Evolutionary conservation across 2,888 invertebrate species (phyloP), one percentile per base, ranked within the genome.

Genomic region (Diachrysia chrysitis): DNA sequence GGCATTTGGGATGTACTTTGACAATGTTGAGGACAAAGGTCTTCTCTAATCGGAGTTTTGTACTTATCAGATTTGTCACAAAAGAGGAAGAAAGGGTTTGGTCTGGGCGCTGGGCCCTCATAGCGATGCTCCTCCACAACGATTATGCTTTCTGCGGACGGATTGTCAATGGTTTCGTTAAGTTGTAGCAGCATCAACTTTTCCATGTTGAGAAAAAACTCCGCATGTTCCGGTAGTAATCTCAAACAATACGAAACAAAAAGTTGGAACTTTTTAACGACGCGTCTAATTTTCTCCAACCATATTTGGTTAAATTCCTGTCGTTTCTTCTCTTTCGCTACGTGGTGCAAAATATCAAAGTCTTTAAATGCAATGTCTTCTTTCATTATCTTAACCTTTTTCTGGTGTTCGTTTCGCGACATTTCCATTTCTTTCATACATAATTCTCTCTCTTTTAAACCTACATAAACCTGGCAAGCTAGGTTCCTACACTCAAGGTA

Each of bases 181-280:
- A 95, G 62, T 63, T 95, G 95, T 58, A 93, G 58, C 76, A 94
- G 74, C 92, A 95, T 90, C 51, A 95, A 71, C 63, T 91, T 93
- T 76, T 95, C 95, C 85, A 94, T 89, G 61, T 94, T 91, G 29
- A 93, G 84, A 73, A 95, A 94, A 78, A 94, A 95, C 0, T 93
- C 95, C 0, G 92, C 92, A 64, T 93, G 87, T 29, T 92, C 89
- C 2, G 95, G 95, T 61, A 94, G 63, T 17, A 83, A 77, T 21
- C 87, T 87, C 21, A 95, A 73, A 64, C 92, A 92, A 76, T 90
- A 93, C n/a, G 86, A 79, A 16, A 93, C 89, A 75, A 93, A 94
- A 62, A 87, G 77, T 85, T 93, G 94, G 65, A 95, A 92, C 66
- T 86, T 90, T 69, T 92, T 92, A 9, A 94, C 88, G 19, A 93